These are phyloP conservation scores for Beris chalybata DNA, from an alignment of 2,888 invertebrate genomes.

Conservation along the genomic window DNA sequence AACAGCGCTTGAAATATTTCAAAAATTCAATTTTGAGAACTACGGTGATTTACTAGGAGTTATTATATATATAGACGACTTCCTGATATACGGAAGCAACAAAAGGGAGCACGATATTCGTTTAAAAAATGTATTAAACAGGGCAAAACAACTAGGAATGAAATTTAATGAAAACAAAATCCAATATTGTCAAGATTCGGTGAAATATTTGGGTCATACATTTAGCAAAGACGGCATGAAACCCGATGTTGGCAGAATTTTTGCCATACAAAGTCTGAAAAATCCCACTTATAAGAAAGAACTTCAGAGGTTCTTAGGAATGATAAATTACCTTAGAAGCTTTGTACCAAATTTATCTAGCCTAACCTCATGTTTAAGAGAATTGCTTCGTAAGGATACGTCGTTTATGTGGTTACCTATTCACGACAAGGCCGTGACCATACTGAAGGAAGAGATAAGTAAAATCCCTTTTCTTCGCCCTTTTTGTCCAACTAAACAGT, in stretches of 20 bases:
- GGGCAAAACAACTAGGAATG: slow-evolving; percentile 41
- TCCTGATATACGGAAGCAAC: slow-evolving; percentile 37
- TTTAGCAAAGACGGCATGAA: slow-evolving; percentile 33
- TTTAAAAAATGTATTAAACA: slow-evolving; percentile 41
- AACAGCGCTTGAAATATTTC: slow-evolving; percentile 42
- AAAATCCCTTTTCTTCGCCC: too few species aligned
- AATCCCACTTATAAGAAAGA: slow-evolving; percentile 32
- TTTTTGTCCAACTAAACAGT: too few species aligned
- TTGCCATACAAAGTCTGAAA: slow-evolving; percentile 27
- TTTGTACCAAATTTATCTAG: slow-evolving; percentile 18
- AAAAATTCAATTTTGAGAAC: slow-evolving; percentile 37
- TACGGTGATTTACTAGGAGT: slow-evolving; percentile 42
- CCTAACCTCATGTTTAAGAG: neutral
- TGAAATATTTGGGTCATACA: slow-evolving; percentile 45
- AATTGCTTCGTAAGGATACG: neutral
- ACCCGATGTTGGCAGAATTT: slow-evolving; percentile 33
- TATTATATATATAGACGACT: slow-evolving; percentile 47
- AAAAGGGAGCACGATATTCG: slow-evolving; percentile 42
- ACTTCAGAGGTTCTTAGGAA: slow-evolving; percentile 31
- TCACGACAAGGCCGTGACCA: neutral
- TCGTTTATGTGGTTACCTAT: neutral
- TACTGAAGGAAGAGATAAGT: too few species aligned
- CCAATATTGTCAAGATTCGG: slow-evolving; percentile 9
- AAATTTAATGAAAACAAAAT: slow-evolving; percentile 46
- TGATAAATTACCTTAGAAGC: slow-evolving; percentile 5